phyloP scores from a whole-genome alignment of 2,113 vertebrate genomes.

The Neomonachus schauinslandi region DNA sequence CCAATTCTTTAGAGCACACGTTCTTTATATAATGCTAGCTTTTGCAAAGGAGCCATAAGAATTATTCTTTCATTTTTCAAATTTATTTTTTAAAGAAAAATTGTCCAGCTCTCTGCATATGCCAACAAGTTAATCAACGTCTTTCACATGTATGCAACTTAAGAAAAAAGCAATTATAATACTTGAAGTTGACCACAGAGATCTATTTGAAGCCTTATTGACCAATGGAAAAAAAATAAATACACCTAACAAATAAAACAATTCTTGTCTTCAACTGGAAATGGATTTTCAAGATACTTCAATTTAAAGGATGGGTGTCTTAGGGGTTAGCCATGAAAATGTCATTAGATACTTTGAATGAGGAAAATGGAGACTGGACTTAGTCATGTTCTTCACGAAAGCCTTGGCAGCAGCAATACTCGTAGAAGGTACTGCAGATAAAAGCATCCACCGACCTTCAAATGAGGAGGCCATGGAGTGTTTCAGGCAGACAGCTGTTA shows the following conservation, averaged over 20 bases:
- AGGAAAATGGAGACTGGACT: neutral
- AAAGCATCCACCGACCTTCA: neutral
- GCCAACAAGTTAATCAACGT: neutral
- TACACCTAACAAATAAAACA: neutral
- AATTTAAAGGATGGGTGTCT: neutral
- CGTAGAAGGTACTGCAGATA: neutral
- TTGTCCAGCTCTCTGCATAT: neutral
- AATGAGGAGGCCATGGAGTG: neutral
- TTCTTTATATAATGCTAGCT: neutral
- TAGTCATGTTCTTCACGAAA: neutral
- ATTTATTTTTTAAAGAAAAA: conserved; percentile 14
- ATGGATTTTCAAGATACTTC: neutral
- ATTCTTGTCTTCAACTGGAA: conserved; percentile 9
- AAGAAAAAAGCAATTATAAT: neutral
- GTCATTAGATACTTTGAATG: neutral
- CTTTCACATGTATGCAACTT: neutral
- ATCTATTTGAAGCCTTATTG: neutral
- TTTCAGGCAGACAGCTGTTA: neutral
- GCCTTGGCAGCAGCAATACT: neutral
- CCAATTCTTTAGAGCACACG: neutral
- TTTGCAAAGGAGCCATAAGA: neutral
- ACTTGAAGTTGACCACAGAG: neutral
- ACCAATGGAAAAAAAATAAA: conserved; percentile 19
- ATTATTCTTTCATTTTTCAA: neutral
- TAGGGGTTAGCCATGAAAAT: neutral